phyloP scores from a whole-genome alignment of 2,888 invertebrate species.

The Sialis fuliginosa region DNA sequence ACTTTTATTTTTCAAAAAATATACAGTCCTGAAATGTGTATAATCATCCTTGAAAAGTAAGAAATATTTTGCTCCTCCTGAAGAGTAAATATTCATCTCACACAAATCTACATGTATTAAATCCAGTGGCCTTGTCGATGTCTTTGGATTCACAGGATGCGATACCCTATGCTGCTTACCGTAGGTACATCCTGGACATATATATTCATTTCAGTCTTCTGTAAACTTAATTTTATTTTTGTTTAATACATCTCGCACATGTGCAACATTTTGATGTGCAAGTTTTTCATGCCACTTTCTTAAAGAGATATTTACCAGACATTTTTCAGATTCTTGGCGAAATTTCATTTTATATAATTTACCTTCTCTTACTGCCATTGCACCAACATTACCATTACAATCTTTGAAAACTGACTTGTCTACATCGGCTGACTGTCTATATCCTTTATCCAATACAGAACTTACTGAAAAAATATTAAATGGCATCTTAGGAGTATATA shows the following conservation, averaged over 20 bases:
- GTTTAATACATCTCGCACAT: conserved; percentile 11
- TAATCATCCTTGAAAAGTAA: conserved; percentile 14
- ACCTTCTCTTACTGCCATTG: conserved; percentile 10
- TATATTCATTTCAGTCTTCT: conserved; percentile 5
- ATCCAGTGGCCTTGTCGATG: conserved; percentile 10
- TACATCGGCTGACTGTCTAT: conserved; percentile 10
- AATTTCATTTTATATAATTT: conserved; percentile 12
- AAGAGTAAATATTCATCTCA: conserved; percentile 12
- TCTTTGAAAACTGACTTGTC: conserved; percentile 10
- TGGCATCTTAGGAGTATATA: conserved; percentile 6
- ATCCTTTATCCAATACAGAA: conserved; percentile 11
- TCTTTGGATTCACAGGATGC: conserved; percentile 10
- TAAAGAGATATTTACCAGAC: conserved; percentile 9
- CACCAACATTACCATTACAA: conserved; percentile 7
- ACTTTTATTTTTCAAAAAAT: conserved; percentile 15
- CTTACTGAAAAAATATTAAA: conserved; percentile 12
- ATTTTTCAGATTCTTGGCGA: conserved; percentile 7
- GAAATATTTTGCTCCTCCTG: conserved; percentile 16
- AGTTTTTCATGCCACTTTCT: conserved; percentile 15
- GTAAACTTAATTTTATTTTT: conserved; percentile 1
- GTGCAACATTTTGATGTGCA: conserved; percentile 14
- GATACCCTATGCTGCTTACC: conserved; percentile 8
- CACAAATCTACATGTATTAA: conserved; percentile 13
- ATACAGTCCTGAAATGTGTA: conserved; percentile 13
- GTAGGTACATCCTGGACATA: conserved; percentile 4